Conservation (phyloP, 2,888 invertebrate genomes). For the Gibbula magus region DNA sequence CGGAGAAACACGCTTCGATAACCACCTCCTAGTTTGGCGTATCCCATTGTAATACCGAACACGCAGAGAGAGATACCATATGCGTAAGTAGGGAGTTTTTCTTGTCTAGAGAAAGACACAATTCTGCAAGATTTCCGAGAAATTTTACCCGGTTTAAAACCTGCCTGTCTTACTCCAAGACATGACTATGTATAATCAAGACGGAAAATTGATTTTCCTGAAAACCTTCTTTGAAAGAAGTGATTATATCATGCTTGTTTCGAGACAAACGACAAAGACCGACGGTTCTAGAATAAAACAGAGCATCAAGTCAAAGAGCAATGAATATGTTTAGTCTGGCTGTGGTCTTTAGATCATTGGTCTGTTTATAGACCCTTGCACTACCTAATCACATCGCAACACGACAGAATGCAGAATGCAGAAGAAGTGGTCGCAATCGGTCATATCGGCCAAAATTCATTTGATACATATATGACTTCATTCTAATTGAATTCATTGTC, state of each 20-base stretch:
- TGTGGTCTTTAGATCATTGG: not conserved
- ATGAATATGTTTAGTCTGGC: not conserved
- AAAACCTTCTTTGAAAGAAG: not conserved
- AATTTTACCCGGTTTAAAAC: too few species aligned
- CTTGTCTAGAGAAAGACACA: too few species aligned
- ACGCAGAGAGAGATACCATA: not conserved
- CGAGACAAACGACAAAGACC: not conserved
- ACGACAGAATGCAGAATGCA: not conserved
- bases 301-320: not conserved
- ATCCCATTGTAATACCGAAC: not conserved
- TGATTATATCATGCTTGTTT: conserved; percentile 1
- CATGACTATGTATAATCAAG: not conserved
- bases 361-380: not conserved
- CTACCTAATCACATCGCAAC: not conserved
- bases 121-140: too few species aligned
- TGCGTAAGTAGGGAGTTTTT: not conserved
- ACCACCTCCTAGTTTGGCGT: too few species aligned
- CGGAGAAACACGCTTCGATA: too few species aligned
- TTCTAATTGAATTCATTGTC: too few species aligned
- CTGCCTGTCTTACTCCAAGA: too few species aligned
- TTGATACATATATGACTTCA: not conserved
- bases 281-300: not conserved
- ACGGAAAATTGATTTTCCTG: not conserved
- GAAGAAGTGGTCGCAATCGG: not conserved
- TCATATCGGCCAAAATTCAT: not conserved